A percentile compares a stretch with the other conserved stretches of the same genome.
Evolutionary conservation across 2,113 vertebrate species (phyloP).

Genomic region (Sardina pilchardus): DNA sequence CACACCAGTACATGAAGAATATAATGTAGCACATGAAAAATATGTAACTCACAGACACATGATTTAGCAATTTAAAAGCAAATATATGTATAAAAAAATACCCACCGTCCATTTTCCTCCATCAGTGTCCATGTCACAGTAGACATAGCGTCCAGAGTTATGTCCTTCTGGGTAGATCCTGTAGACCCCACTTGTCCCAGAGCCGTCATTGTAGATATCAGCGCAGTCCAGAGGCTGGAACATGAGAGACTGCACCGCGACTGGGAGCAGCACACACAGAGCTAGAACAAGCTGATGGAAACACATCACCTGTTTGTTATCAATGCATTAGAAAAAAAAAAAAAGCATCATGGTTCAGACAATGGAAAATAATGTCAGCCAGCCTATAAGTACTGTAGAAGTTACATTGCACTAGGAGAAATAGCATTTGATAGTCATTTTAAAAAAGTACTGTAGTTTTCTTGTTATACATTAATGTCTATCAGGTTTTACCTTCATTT

Average conservation of each 20-base stretch:
- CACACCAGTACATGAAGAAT: too few species aligned
- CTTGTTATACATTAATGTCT: not conserved
- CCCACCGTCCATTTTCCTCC: too few species aligned
- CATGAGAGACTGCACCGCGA: too few species aligned
- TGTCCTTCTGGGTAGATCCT: too few species aligned
- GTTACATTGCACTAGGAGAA: not conserved
- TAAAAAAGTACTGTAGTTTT: not conserved
- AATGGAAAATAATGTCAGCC: too few species aligned
- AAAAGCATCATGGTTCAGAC: not conserved
- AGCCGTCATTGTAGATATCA: too few species aligned
- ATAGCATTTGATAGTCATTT: not conserved
- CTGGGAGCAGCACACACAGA: not conserved
- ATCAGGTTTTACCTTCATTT: not conserved
- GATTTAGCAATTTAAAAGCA: not conserved
- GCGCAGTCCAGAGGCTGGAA: too few species aligned
- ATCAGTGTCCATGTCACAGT: too few species aligned
- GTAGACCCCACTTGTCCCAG: not conserved
- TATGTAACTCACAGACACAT: not conserved
- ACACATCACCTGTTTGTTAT: not conserved
- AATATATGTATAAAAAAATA: too few species aligned
- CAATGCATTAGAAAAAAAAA: not conserved
- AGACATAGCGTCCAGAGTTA: too few species aligned
- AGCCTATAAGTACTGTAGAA: not conserved
- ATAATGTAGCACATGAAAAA: too few species aligned
- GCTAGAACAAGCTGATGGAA: constrained; percentile 8